Conservation (phyloP, 1,140 invertebrate species). For the Catajapyx aquilonaris region DNA sequence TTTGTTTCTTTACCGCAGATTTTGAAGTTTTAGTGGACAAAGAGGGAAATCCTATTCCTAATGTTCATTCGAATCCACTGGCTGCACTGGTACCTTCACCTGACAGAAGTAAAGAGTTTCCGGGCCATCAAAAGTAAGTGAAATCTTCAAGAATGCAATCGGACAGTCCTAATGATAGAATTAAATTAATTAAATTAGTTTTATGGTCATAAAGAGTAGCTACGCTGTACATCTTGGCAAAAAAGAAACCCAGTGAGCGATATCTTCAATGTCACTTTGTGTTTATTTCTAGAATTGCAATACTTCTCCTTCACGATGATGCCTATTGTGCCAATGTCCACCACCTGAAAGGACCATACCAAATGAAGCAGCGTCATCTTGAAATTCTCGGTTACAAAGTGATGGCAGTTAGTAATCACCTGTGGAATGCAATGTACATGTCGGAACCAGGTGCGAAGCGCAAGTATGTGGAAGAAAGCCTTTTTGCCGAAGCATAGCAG, state of each 20-base stretch:
- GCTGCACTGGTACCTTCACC: too few species aligned
- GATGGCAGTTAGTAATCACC: conserved; percentile 23
- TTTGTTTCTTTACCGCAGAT: conserved; percentile 10
- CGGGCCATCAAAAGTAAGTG: too few species aligned
- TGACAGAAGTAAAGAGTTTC: too few species aligned
- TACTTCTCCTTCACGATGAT: conserved; percentile 6
- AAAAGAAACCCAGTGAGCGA: too few species aligned
- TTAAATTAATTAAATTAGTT: too few species aligned
- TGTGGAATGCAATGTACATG: conserved; percentile 29
- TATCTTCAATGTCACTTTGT: neutral
- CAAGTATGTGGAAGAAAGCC: conserved; percentile 20
- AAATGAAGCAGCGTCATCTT: conserved; percentile 25
- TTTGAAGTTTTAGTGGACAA: conserved; percentile 14
- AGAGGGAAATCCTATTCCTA: conserved; percentile 9
- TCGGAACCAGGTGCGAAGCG: conserved; percentile 18
- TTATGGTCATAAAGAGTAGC: too few species aligned
- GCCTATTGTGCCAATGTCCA: conserved; percentile 10
- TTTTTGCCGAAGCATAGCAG: conserved; percentile 9
- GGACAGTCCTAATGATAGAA: too few species aligned
- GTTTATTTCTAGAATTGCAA: conserved; percentile 9
- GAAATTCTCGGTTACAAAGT: conserved; percentile 36
- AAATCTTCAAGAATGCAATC: too few species aligned
- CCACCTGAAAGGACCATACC: conserved; percentile 12
- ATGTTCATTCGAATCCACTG: too few species aligned
- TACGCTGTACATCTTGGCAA: too few species aligned